Evolutionary conservation across 2,797 vertebrate species (phyloP), one percentile per base, ranked within the genome.

Genomic region (Jordanella pulchra): DNA sequence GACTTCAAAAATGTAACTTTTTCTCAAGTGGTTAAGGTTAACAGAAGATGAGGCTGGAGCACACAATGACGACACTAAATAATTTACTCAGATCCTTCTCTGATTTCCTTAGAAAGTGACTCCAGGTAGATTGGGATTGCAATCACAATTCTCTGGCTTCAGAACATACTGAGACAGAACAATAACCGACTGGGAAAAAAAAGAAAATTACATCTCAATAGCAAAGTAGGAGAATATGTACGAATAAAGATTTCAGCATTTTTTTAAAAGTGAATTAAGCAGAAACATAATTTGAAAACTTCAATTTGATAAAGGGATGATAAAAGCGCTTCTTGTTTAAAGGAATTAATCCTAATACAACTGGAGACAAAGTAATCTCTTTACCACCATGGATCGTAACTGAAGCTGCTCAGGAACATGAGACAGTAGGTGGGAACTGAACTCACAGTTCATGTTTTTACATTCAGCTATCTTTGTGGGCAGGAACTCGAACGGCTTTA

Each of bases 91-190:
- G 30, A 71, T 12, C 1, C 23, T 10, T 47, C 69, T 56, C n/a
- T 63, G 48, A 76, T 76, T 44, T 67, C 65, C 71, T 69, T 53
- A 25, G 54, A 75, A 78, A 68, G 48, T 66, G 56, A 72, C 71
- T 69, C 21, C 54, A 65, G 17, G 35, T 35, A 4, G 4, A 4
- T 7, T 35, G 15, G 25, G 55, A 76, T 74, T 61, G 47, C 54
- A 58, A 55, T 73, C 68, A 27, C 30, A 45, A 27, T 45, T 81
- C 35, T 61, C 72, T 76, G 51, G 47, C 85, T 72, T 81, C 65
- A 54, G 25, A n/a, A 65, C 25, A 1, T 61, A 25, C 28, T 10
- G 23, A 63, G 18, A 63, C n/a, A 69, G n/a, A 13, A 28, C 45
- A 27, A 45, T 35, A 11, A 60, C 55, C 60, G 6, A 42, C 60